Conservation (phyloP, 1,140 invertebrate genomes). For the Drosophila aff. region DNA sequence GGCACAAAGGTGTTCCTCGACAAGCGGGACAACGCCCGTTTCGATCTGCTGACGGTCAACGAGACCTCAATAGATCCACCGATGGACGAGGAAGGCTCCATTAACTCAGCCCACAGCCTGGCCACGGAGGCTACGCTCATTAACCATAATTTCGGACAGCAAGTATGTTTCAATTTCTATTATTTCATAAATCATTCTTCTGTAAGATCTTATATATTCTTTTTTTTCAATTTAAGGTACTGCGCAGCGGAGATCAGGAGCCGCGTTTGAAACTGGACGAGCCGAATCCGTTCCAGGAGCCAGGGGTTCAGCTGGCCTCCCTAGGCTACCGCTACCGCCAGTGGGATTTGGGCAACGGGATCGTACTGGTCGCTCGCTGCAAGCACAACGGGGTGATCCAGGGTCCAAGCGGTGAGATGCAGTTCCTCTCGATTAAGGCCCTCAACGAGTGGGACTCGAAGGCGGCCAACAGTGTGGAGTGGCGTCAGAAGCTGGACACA, state of each 20-base stretch:
- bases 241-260: constrained; percentile 88
- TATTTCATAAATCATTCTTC: background rate
- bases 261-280: constrained; percentile 96
- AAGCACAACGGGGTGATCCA: constrained; percentile 98
- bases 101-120: constrained; percentile 98
- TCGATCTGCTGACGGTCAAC: constrained; percentile 98
- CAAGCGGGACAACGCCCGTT: constrained; percentile 98
- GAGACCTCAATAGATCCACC: constrained; percentile 99
- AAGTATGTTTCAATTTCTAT: constrained; percentile 84
- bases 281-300: constrained; percentile 97
- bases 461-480: constrained; percentile 97
- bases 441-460: constrained; percentile 99
- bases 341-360: constrained; percentile 97
- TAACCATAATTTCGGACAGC: constrained; percentile 99
- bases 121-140: constrained; percentile 99
- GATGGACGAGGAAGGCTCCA: constrained; percentile 95
- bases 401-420: constrained; percentile 95
- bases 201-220: too few species aligned
- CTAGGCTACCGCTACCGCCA: constrained; percentile 98
- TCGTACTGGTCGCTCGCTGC: constrained; percentile 95
- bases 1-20: constrained; percentile 98
- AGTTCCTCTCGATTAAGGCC: constrained; percentile 98
- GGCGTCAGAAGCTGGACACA: constrained; percentile 98
- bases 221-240: constrained; percentile 83
- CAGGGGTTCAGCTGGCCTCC: constrained; percentile 95